Evolutionary conservation across 2,888 invertebrate species (phyloP), one percentile per base, ranked within the genome.

Genomic region (Campopleginae sp.): DNA sequence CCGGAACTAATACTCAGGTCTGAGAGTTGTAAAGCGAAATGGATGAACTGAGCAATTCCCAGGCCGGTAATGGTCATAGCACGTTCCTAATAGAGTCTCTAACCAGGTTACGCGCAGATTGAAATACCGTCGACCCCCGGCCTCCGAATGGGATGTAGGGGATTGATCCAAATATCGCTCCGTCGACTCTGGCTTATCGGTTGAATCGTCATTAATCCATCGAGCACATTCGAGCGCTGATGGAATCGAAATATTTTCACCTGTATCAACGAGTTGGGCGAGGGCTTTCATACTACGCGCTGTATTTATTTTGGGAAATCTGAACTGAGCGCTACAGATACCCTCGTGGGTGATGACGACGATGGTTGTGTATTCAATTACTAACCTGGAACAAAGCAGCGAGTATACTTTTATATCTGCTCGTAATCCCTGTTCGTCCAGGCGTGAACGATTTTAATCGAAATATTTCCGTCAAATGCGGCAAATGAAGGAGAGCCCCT

Each of bases 11-110:
- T 68, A 38, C 51, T 31, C 54, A 74, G 82, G 74, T 61, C 83
- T 4, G 19, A 58, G 46, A 81, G 86, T 84, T 88, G 38, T 81
- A 82, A 84, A 90, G 80, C 87, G 86, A 88, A 87, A 87, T 87
- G 87, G 87, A 77, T 77, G 76, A 89, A 89, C 88, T 87, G 86
- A 89, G 89, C 89, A 89, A 90, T 90, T 90, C 89, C 88, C 89
- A 85, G 85, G 78, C 84, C 89, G 90, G 89, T 89, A 90, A 89
- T 89, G 86, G 88, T 88, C 87, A 86, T 86, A 88, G 87, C 86
- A 85, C 88, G 86, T 87, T 88, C 84, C 88, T 89, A 88, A 89
- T 90, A 89, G 89, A 89, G 86, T 89, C 89, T 82, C 87, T 90
- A 90, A 90, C 89, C 88, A 88, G 88, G 88, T 90, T 90, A 89